phyloP scores from a whole-genome alignment of 53 echinoderm and acorn worm genomes.

The Echinometra lucunter region DNA sequence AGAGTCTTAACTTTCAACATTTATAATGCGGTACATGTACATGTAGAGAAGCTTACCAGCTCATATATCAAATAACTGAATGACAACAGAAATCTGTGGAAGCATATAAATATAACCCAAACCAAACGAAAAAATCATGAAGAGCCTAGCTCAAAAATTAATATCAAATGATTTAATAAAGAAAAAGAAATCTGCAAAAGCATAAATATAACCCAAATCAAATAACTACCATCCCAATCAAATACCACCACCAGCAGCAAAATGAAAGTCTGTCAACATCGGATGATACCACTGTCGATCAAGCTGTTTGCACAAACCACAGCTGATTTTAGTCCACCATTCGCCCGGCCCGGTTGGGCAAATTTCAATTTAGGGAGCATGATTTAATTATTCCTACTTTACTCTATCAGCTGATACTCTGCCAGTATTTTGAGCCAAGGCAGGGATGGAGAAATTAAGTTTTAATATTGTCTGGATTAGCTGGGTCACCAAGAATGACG shows the following conservation, averaged over 20 bases:
- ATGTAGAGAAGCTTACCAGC: no score
- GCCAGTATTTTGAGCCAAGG: background rate
- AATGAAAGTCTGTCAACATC: slow-evolving; percentile 34
- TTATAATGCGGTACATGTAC: no score
- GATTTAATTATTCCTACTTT: slow-evolving; percentile 1
- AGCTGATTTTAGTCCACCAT: slow-evolving; percentile 50
- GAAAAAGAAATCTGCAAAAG: background rate
- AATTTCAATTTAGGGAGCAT: slow-evolving; percentile 47
- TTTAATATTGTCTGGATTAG: background rate
- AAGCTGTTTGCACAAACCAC: background rate
- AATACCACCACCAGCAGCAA: background rate
- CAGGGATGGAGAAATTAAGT: background rate
- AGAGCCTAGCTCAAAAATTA: slow-evolving; percentile 16
- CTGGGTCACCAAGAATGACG: background rate
- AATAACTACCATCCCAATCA: background rate
- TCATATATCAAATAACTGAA: no score
- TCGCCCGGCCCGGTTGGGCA: background rate
- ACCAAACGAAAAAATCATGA: background rate
- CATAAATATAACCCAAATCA: slow-evolving; percentile 26
- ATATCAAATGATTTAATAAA: slow-evolving; percentile 1
- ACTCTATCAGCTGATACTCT: background rate
- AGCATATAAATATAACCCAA: no score
- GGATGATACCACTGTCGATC: background rate
- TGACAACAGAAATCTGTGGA: no score
- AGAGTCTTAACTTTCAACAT: no score